Evolutionary conservation across 2,113 vertebrate species (phyloP), one percentile per base, ranked within the genome.

Genomic region (Hylia prasina): DNA sequence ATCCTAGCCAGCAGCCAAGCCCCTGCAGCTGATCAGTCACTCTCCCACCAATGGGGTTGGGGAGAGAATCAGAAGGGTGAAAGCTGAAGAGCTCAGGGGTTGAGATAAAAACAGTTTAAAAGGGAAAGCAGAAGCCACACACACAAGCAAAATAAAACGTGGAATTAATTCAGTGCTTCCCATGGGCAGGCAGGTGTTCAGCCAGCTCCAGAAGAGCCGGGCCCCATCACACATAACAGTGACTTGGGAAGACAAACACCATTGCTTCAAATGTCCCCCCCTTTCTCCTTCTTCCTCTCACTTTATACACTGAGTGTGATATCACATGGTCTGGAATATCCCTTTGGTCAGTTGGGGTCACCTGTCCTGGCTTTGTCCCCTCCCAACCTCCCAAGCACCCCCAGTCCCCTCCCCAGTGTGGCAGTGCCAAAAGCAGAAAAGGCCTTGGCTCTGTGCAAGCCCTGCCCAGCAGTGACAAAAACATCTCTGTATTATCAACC

Each of bases 21-120:
- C 17, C 25, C n/a, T 2, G 2, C 10, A 39, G 24, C 30, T 5
- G 0, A 14, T 60, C 47, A 19, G 25, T 65, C 33, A 39, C 25
- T 69, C 40, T 25, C 22, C 8, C 15, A 33, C 10, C 31, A 16
- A 14, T 1, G 7, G 17, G 12, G 3, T 1, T 40, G 11, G 18
- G 40, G 35, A n/a, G 17, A 35, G 31, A 76, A 35, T 69, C 4
- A 27, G 47, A 56, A 53, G 20, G 13, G 15, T 56, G 69, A 77
- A 54, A 83, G 47, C 47, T 40, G 56, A 14, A 61, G 40, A 76
- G 31, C 14, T 18, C 6, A 21, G 12, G 11, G 7, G 8, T 53
- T 89, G 69, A 75, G 53, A 30, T 40, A 53, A 53, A 40, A n/a
- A 10, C 20, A 18, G 6, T 75, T 53, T 53, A 22, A 47, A 30